These are phyloP conservation scores for Erebia epiphron DNA, from an alignment of 2,888 invertebrate genomes.

Conservation along the genomic window DNA sequence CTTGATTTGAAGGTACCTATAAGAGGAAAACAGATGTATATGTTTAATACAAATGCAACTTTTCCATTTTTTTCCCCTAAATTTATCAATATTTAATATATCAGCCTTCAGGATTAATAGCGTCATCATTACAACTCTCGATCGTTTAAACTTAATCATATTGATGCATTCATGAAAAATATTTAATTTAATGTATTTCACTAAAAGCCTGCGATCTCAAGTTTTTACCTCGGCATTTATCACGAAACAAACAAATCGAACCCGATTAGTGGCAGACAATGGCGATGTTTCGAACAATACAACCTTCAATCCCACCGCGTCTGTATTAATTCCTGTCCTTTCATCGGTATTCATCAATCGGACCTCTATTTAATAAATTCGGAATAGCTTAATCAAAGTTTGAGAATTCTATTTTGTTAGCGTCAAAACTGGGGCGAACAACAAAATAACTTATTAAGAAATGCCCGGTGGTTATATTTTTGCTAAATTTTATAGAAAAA, in stretches of 20 bases:
- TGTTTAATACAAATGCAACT: no score
- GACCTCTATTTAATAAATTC: conserved; percentile 43
- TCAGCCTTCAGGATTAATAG: background rate
- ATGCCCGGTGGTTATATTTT: background rate
- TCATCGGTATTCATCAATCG: conserved; percentile 50
- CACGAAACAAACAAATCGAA: conserved; percentile 43
- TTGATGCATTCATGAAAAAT: background rate
- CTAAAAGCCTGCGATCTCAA: conserved; percentile 24
- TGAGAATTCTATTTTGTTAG: conserved; percentile 38
- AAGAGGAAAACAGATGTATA: background rate
- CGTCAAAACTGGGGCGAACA: conserved; percentile 24
- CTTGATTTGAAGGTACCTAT: no score
- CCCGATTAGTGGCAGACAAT: conserved; percentile 45
- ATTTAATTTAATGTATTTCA: conserved; percentile 14
- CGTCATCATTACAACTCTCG: background rate
- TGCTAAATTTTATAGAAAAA: background rate
- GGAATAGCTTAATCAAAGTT: conserved; percentile 44
- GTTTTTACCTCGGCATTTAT: conserved; percentile 29
- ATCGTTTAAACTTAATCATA: background rate
- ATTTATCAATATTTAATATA: background rate
- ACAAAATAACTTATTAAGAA: conserved; percentile 7
- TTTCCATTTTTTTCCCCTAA: background rate
- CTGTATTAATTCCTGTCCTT: conserved; percentile 50
- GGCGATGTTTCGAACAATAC: conserved; percentile 42
- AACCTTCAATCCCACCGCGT: conserved; percentile 44